Evolutionary conservation across 2,888 invertebrate genomes (phyloP), one percentile per base, ranked within the genome.

Genomic region (Odontocolon sp.): DNA sequence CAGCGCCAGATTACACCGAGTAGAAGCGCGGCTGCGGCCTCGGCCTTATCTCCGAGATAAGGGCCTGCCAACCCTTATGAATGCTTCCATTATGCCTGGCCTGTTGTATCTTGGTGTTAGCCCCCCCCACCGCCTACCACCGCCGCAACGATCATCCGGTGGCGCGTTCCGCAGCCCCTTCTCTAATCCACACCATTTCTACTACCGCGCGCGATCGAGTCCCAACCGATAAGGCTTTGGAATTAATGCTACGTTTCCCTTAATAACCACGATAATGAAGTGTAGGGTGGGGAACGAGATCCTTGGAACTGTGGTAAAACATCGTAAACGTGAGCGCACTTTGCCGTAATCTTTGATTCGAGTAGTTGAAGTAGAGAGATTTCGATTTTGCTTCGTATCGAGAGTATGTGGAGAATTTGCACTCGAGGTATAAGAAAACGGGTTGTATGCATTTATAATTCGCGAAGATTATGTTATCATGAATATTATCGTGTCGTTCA

Each of bases 51-150:
- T 80, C 64, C 36, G 73, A 82, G 87, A 88, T 86, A 88, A 87
- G 86, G 83, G 85, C 83, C 84, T 83, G 84, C 83, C 87, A 87
- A 84, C 87, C 87, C 87, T 87, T 87, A 85, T 85, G 85, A 87
- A 88, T 86, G 86, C 86, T 80, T 84, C 85, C 84, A 87, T 88
- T 88, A 86, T 61, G 50, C 38, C 57, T 23, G 28, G 76, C 45
- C 56, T 77, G 67, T 72, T 77, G 79, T 79, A 81, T 82, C 81
- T 79, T 50, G 71, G 67, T 54, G 77, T 73, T 69, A 78, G 63
- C 73, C 64, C 16, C 26, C 18, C 26, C 52, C 69, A 36, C 78
- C 74, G 74, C 68, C 57, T 68, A 64, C 63, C 42, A 64, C 59
- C 26, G 77, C 61, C 71, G 36, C 45, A n/a, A 33, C 21, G 23